Percentiles rank a stretch among this genome's conserved stretches.
These are phyloP conservation scores for Lasioglossum morio DNA, from an alignment of 2,888 invertebrate species.

Conservation along the genomic window DNA sequence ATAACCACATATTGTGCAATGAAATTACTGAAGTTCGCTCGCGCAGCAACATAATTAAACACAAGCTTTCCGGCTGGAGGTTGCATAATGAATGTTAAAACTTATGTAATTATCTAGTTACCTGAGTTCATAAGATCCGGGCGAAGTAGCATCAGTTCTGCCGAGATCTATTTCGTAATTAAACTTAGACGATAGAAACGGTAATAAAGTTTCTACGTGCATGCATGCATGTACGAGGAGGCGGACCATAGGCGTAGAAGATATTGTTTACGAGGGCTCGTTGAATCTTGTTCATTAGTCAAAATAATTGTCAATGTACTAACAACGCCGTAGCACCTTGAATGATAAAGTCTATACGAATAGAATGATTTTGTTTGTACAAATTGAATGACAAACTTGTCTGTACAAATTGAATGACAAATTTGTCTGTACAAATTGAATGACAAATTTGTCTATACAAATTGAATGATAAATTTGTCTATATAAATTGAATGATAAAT, in stretches of 20 bases:
- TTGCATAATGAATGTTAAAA: constrained; percentile 21
- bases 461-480: too few relatives aligned
- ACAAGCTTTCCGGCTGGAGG: constrained; percentile 1
- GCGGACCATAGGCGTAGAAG: not conserved
- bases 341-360: not conserved
- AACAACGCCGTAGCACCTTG: not conserved
- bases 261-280: not conserved
- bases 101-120: constrained; percentile 20
- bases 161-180: constrained; percentile 12
- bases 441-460: too few relatives aligned
- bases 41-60: constrained; percentile 8
- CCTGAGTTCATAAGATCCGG: not conserved
- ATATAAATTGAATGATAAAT: too few relatives aligned
- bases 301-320: not conserved
- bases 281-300: not conserved
- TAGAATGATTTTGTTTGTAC: too few relatives aligned
- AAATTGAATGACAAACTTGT: too few relatives aligned
- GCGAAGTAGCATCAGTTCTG: not conserved
- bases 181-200: not conserved
- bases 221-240: not conserved
- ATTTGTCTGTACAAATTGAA: too few relatives aligned
- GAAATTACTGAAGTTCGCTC: not conserved
- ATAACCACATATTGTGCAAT: not conserved
- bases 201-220: not conserved
- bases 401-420: too few relatives aligned